These are phyloP conservation scores for Tretioscincus oriximinensis DNA, from an alignment of 2,113 vertebrate genomes.

Conservation along the genomic window DNA sequence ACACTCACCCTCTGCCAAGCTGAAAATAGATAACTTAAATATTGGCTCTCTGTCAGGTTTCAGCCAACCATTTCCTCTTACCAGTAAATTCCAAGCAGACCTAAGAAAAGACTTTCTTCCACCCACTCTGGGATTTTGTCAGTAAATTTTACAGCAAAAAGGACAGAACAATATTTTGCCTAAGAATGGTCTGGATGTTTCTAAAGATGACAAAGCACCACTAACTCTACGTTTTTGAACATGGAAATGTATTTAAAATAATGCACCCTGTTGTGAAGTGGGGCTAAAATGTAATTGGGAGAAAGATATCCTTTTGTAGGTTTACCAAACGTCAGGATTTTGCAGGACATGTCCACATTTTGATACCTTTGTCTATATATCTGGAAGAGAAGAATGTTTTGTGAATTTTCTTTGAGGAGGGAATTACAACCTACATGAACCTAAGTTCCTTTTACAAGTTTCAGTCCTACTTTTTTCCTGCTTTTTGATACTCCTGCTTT, in stretches of 20 bases:
- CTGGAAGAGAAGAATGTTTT: too few species aligned
- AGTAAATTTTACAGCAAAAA: constrained; percentile 8
- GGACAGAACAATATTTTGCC: not conserved
- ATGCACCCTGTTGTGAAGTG: not conserved
- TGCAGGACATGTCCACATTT: too few species aligned
- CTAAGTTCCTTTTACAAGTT: too few species aligned
- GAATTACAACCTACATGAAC: too few species aligned
- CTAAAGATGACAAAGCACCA: not conserved
- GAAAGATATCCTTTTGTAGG: not conserved
- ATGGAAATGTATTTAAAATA: not conserved
- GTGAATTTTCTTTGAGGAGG: too few species aligned
- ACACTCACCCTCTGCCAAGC: constrained; percentile 17
- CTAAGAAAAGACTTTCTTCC: constrained; percentile 18
- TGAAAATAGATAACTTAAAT: constrained; percentile 36
- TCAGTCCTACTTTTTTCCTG: too few species aligned
- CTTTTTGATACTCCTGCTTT: too few species aligned
- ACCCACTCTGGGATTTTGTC: constrained; percentile 7
- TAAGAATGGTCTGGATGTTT: not conserved
- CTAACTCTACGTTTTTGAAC: not conserved
- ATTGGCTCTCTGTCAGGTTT: constrained; percentile 30
- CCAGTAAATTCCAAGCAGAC: constrained; percentile 32
- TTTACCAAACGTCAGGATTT: too few species aligned
- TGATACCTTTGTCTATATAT: too few species aligned
- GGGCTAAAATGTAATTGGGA: not conserved
- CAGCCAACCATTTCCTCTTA: constrained; percentile 36